Evolutionary conservation across 2,888 invertebrate species (phyloP).

Genomic region (Campaea margaritaria): DNA sequence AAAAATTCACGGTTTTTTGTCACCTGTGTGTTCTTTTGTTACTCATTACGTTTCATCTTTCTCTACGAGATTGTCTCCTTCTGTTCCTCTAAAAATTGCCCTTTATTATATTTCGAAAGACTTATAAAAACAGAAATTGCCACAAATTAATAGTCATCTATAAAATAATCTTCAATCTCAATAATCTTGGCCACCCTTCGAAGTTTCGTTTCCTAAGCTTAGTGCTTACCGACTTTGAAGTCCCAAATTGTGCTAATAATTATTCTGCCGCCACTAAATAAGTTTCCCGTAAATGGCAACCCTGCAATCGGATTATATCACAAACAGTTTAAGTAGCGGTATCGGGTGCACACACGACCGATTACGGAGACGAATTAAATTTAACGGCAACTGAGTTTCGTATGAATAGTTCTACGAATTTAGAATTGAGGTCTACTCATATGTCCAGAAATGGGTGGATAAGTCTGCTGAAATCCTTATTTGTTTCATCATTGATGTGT

Average conservation of each 20-base stretch:
- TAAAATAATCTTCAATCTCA: not conserved
- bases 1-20: no score
- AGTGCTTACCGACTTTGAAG: slow-evolving; percentile 8
- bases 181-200: not conserved
- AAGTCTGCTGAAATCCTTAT: not conserved
- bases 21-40: no score
- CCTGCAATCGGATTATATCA: slow-evolving; percentile 29
- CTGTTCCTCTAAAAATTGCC: no score
- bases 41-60: no score
- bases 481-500: not conserved
- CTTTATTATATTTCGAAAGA: no score
- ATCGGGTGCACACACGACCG: slow-evolving; percentile 26
- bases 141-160: no score
- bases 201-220: slow-evolving; percentile 3
- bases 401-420: slow-evolving; percentile 1
- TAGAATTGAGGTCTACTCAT: not conserved
- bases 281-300: slow-evolving; percentile 10
- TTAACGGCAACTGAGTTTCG: slow-evolving; percentile 16
- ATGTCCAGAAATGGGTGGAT: not conserved
- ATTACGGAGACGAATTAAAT: slow-evolving; percentile 25
- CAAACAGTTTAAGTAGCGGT: slow-evolving; percentile 30
- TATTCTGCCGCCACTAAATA: not conserved
- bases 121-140: no score
- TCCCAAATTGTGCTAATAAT: no score
- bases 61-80: no score